Conservation (phyloP, 1,140 invertebrate species). For the Nixonia krombeini region DNA sequence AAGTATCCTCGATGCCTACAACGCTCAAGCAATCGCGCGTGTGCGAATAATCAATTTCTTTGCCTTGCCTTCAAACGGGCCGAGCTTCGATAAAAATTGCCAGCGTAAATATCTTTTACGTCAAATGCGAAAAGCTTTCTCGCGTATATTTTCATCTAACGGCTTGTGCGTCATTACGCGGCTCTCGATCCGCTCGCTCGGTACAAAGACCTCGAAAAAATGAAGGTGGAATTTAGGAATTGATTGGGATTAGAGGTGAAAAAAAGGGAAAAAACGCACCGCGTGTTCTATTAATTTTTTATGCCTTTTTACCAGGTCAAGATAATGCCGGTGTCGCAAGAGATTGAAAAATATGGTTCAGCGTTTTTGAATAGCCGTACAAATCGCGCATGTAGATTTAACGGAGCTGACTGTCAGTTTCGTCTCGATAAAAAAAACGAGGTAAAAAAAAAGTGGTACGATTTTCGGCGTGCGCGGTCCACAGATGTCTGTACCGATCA, state of each 20-base stretch:
- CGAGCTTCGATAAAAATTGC: background rate
- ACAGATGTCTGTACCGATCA: no score
- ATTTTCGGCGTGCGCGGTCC: no score
- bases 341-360: no score
- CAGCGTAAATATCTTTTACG: background rate
- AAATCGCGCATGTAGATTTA: no score
- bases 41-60: conserved; percentile 4
- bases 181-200: no score
- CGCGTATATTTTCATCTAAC: conserved; percentile 1
- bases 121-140: conserved; percentile 4
- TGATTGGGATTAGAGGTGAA: no score
- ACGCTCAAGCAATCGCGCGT: background rate
- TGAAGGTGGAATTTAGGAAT: background rate
- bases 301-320: no score
- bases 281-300: background rate
- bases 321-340: no score
- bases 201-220: background rate
- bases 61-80: background rate
- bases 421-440: no score
- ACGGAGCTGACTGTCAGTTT: no score
- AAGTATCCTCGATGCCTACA: conserved; percentile 1
- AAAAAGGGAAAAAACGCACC: background rate
- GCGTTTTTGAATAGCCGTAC: no score
- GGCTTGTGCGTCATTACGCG: background rate
- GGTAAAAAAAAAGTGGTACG: no score